These are phyloP conservation scores for Sceliomorpha sp. DNA, from an alignment of 2,888 invertebrate species.

Conservation along the genomic window DNA sequence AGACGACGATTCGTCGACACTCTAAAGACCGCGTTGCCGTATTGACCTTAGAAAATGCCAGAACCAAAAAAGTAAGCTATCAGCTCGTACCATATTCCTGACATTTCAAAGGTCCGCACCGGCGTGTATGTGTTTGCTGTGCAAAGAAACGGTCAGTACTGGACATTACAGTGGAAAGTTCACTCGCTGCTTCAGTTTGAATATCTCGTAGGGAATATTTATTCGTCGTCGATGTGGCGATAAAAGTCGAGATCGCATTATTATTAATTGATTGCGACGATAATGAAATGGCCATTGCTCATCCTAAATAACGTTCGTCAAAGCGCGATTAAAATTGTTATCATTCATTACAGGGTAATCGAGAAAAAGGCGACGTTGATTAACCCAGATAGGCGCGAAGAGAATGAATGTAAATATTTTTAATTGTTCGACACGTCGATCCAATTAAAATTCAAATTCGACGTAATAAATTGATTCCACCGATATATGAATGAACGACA, in stretches of 20 bases:
- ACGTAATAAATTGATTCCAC: not conserved
- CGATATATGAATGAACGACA: not conserved
- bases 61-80: conserved; percentile 44
- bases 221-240: too few species aligned
- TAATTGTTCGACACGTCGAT: too few species aligned
- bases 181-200: not conserved
- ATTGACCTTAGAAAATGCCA: conserved; percentile 56
- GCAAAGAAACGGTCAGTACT: conserved; percentile 22
- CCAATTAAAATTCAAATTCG: not conserved
- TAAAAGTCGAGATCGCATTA: too few species aligned
- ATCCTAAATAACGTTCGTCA: too few species aligned
- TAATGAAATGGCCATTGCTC: too few species aligned
- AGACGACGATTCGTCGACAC: conserved; percentile 44
- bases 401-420: too few species aligned
- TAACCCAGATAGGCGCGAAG: too few species aligned
- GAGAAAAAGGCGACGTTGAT: too few species aligned
- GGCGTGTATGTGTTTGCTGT: conserved; percentile 21
- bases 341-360: too few species aligned
- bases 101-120: conserved; percentile 26
- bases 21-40: conserved; percentile 36
- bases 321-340: too few species aligned
- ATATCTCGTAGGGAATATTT: too few species aligned
- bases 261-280: too few species aligned
- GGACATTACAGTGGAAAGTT: conserved; percentile 13
- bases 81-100: conserved; percentile 24